Percentiles rank a stretch among this genome's conserved stretches.
phyloP scores from a whole-genome alignment of 2,113 vertebrate species.

The rat (Rattus norvegicus) region DNA sequence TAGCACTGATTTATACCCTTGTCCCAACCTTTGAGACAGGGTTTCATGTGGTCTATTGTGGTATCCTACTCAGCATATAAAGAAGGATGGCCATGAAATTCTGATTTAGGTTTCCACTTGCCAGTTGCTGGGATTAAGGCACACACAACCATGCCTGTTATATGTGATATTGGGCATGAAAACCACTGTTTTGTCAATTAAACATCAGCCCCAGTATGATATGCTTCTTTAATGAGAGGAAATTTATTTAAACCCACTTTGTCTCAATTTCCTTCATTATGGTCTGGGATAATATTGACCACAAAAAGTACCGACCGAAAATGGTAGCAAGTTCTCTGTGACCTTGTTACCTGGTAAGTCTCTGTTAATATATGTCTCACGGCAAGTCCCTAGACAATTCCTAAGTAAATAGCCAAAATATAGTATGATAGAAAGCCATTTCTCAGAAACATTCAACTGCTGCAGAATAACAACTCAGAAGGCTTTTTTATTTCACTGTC shows the following conservation, averaged over 20 bases:
- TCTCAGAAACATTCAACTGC: not conserved
- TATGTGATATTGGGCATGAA: not conserved
- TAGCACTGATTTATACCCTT: no score
- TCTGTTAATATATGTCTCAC: not conserved
- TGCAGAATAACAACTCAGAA: not conserved
- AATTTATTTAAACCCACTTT: not conserved
- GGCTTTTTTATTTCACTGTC: not conserved
- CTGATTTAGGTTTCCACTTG: not conserved
- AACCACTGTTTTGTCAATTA: not conserved
- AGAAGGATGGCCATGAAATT: not conserved
- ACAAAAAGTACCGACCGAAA: accelerated
- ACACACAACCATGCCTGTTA: accelerated
- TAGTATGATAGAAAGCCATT: not conserved
- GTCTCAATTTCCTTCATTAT: not conserved
- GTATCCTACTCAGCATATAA: no score
- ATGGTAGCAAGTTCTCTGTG: not conserved
- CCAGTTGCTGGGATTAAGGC: not conserved
- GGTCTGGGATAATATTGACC: not conserved
- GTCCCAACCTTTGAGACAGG: not conserved
- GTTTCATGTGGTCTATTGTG: no score
- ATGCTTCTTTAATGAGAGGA: not conserved
- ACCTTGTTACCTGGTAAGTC: not conserved
- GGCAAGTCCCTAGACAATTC: not conserved
- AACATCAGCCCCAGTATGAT: no score
- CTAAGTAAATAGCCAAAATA: not conserved